These are phyloP conservation scores for Drosophila emarginata DNA, from an alignment of 2,888 invertebrate genomes.

Conservation along the genomic window DNA sequence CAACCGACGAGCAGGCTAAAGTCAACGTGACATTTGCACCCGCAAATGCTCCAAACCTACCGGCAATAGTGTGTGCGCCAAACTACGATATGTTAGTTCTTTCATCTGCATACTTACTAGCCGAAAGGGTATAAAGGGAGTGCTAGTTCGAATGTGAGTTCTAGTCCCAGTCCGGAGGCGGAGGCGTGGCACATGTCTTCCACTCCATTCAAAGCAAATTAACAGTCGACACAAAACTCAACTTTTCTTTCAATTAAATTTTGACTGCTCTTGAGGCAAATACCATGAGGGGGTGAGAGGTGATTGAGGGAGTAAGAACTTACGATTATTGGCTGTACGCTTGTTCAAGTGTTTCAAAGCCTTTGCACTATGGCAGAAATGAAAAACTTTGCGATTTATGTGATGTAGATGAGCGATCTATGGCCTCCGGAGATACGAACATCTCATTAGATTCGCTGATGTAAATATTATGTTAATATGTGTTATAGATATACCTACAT, in stretches of 20 bases:
- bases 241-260: conserved; percentile 75
- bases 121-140: conserved; percentile 6
- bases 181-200: conserved; percentile 49
- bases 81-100: conserved; percentile 36
- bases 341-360: background rate
- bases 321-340: conserved; percentile 10
- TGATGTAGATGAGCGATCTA: background rate
- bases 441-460: no score
- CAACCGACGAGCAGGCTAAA: conserved; percentile 48
- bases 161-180: background rate
- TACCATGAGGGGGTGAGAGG: background rate
- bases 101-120: conserved; percentile 20
- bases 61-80: conserved; percentile 39
- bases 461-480: background rate
- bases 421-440: no score
- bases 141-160: no score
- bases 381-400: background rate
- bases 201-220: conserved; percentile 74
- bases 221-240: conserved; percentile 62
- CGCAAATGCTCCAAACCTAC: conserved; percentile 61
- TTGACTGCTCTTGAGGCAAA: conserved; percentile 30
- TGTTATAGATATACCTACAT: background rate
- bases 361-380: background rate
- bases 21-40: conserved; percentile 78
- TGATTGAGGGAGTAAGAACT: conserved; percentile 4